Evolutionary conservation across 2,797 vertebrate species (phyloP), one percentile per base, ranked within the genome.

Genomic region (Lateolabrax maculatus): DNA sequence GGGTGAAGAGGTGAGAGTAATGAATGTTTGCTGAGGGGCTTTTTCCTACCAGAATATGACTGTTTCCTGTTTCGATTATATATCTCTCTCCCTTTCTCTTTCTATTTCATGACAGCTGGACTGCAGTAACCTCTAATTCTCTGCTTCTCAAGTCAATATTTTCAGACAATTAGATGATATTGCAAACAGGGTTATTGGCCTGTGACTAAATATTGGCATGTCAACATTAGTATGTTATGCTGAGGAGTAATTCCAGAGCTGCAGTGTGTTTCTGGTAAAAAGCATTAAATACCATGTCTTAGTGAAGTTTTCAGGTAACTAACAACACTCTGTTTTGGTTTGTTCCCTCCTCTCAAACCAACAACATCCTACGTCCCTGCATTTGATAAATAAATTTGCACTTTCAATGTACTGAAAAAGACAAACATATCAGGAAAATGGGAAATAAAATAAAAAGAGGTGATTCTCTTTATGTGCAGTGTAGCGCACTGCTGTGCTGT

Each of bases 171-270:
- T 39, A 43, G 34, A 72, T 44, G 9, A 77, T 68, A 51, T 73
- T 72, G 18, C 18, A 8, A 49, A 48, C 19, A 27, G 58, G 23
- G n/a, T 46, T 64, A 65, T 3, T 67, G 57, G 75, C 64, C 64
- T 36, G 36, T 43, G 48, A 69, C 77, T 55, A 44, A 77, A 80
- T 34, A 71, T 27, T 62, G 19, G 34, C 58, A 31, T 56, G 41
- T 36, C 29, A 48, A 36, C 31, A 74, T 81, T 70, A 70, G 56
- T 65, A 58, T 44, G 58, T 71, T 74, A 18, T 66, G 48, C 58
- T 31, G 46, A 65, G 21, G 46, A 55, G 63, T 82, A 68, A 78
- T 62, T 84, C 60, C 68, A 69, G 82, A 83, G 51, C 36, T 41
- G 37, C 23, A 13, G 5, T 29, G 34, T 66, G 64, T 79, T 63